A percentile compares a stretch with the other conserved stretches of the same genome.
phyloP scores from a whole-genome alignment of 2,888 invertebrate species.

The Sphaerophoria taeniata region DNA sequence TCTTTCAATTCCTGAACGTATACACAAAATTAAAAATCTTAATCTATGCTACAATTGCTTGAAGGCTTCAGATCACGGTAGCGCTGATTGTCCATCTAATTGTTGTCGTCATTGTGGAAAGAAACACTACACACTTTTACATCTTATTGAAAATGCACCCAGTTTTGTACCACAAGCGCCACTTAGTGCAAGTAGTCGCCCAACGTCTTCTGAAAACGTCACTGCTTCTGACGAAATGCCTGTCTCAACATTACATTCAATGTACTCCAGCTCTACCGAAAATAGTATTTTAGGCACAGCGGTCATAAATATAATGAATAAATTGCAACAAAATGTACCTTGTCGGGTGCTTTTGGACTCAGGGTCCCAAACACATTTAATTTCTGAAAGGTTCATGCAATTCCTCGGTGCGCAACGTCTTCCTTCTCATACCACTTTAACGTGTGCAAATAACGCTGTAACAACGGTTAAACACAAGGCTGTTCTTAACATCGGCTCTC shows the following conservation, averaged over 20 bases:
- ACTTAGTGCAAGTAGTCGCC: constrained; percentile 30
- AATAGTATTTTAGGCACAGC: constrained; percentile 14
- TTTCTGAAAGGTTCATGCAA: too few species aligned
- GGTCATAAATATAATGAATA: too few species aligned
- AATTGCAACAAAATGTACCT: too few species aligned
- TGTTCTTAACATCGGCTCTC: too few species aligned
- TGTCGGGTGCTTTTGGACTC: too few species aligned
- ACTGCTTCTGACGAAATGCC: neutral
- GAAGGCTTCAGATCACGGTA: constrained; percentile 23
- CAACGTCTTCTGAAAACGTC: neutral
- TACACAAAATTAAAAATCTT: constrained; percentile 3
- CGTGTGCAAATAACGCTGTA: too few species aligned
- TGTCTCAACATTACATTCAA: neutral
- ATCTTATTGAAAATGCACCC: constrained; percentile 12
- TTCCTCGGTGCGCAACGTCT: too few species aligned
- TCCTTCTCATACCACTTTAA: too few species aligned
- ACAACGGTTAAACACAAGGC: too few species aligned
- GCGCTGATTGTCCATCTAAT: constrained; percentile 25
- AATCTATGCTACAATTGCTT: constrained; percentile 32
- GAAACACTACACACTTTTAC: constrained; percentile 39
- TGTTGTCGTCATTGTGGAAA: constrained; percentile 36
- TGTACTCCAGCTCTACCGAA: constrained; percentile 7
- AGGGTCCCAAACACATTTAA: too few species aligned
- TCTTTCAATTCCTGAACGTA: constrained; percentile 20
- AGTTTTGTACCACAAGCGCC: constrained; percentile 20